These are phyloP conservation scores for Stomatorhinus walkeri DNA, from an alignment of 2,797 vertebrate species.

Conservation along the genomic window DNA sequence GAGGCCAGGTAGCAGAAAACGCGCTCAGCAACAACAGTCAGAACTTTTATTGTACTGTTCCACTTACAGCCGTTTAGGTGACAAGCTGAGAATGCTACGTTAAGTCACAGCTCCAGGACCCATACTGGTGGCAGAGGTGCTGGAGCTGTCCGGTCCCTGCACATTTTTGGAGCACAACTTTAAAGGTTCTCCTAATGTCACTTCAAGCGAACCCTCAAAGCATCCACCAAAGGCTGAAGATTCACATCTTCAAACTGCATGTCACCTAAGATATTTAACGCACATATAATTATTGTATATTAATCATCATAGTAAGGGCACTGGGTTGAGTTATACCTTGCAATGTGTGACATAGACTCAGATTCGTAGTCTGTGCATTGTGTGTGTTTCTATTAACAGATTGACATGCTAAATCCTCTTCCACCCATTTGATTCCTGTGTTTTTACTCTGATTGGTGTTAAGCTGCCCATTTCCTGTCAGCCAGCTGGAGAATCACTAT, in stretches of 20 bases:
- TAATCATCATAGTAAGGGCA: not conserved
- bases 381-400: not conserved
- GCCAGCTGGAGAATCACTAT: not conserved
- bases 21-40: constrained; percentile 29
- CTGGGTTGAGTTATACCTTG: not conserved
- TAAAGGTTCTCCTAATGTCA: not conserved
- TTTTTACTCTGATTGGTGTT: not conserved
- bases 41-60: constrained; percentile 52
- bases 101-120: constrained; percentile 40
- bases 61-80: constrained; percentile 45
- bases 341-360: not conserved
- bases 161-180: not conserved
- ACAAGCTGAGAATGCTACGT: constrained; percentile 44
- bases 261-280: not conserved
- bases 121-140: not conserved
- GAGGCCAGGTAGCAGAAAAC: not conserved
- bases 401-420: not conserved
- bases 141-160: not conserved
- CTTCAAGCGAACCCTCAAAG: not conserved
- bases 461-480: not conserved
- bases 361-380: not conserved
- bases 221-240: not conserved
- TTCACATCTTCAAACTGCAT: not conserved
- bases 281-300: not conserved
- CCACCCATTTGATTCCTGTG: not conserved